Percentiles rank a stretch among this genome's conserved stretches.
Conservation (phyloP, 2,888 invertebrate genomes). For the Diadegma fenestrale region DNA sequence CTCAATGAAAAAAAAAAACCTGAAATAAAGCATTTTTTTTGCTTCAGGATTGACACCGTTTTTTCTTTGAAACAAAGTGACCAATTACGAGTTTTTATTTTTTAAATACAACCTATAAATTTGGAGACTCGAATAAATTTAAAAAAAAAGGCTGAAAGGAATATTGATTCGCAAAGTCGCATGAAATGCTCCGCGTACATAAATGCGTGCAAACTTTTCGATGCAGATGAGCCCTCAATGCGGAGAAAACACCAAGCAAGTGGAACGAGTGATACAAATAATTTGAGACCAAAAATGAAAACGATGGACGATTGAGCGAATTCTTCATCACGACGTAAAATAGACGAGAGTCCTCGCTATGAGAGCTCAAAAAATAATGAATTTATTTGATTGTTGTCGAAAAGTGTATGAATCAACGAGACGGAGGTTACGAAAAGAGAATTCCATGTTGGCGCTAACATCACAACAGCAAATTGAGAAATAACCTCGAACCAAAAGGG, state of each 20-base stretch:
- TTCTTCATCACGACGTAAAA: not conserved
- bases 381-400: not conserved
- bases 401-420: slow-evolving; percentile 28
- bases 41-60: too few species aligned
- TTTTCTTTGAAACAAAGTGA: too few species aligned
- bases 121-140: too few species aligned
- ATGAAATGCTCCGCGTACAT: not conserved
- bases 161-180: too few species aligned
- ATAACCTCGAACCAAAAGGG: slow-evolving; percentile 18
- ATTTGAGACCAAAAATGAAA: not conserved
- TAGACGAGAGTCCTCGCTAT: not conserved
- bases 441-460: slow-evolving; percentile 32
- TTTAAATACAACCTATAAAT: too few species aligned
- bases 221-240: not conserved
- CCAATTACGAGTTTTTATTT: too few species aligned
- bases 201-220: not conserved
- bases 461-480: slow-evolving; percentile 19
- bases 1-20: too few species aligned
- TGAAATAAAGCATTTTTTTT: too few species aligned
- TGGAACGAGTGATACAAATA: not conserved
- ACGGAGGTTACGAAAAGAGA: not conserved
- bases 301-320: not conserved
- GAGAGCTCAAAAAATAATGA: not conserved
- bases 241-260: not conserved
- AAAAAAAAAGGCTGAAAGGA: too few species aligned